Conservation (phyloP, 2,888 invertebrate genomes). For the Heteropelma amictum region DNA sequence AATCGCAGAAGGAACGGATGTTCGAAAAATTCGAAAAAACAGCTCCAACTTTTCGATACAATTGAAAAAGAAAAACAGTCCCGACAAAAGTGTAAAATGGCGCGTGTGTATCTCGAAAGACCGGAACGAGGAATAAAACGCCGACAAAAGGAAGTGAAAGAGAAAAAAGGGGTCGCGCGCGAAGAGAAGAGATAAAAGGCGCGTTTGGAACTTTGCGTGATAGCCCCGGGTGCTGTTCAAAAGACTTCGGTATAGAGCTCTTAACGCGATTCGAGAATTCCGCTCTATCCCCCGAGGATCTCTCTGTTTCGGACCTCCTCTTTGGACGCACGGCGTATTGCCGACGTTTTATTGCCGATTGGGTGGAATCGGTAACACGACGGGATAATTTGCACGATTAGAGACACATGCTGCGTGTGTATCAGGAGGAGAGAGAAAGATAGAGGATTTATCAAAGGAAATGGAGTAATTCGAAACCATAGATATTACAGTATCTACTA, state of each 20-base stretch:
- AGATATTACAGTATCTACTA: neutral
- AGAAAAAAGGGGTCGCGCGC: neutral
- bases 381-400: constrained; percentile 29
- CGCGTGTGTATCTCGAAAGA: constrained; percentile 38
- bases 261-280: constrained; percentile 27
- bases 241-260: constrained; percentile 10
- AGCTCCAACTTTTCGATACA: neutral
- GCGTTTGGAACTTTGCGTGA: constrained; percentile 37
- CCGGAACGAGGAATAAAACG: constrained; percentile 42
- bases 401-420: neutral
- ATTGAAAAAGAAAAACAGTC: neutral
- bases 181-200: neutral
- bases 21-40: neutral
- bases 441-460: constrained; percentile 15
- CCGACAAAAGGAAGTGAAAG: neutral
- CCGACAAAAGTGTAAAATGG: constrained; percentile 37
- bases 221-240: constrained; percentile 40
- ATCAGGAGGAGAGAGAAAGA: neutral
- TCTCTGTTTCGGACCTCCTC: neutral
- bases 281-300: neutral
- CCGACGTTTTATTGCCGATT: constrained; percentile 34
- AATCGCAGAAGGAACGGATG: too few species aligned
- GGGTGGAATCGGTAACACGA: constrained; percentile 23
- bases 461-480: constrained; percentile 27
- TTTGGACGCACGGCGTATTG: constrained; percentile 20